Percentiles rank a stretch among this genome's conserved stretches.
These are phyloP conservation scores for Ciconia stormi DNA, from an alignment of 2,113 vertebrate genomes.

Conservation along the genomic window DNA sequence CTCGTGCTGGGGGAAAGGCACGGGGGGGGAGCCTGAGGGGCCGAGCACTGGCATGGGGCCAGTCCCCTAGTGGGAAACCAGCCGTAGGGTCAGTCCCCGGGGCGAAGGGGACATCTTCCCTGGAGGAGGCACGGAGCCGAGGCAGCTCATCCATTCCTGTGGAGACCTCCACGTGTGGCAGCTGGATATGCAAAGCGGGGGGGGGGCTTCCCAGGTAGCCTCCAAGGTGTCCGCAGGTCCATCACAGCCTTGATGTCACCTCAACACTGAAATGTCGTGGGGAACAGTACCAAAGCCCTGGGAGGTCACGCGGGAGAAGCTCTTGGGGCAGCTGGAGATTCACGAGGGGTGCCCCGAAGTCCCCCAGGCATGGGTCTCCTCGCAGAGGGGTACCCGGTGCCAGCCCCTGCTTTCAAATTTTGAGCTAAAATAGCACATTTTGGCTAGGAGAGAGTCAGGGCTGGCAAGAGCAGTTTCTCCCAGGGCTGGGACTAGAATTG, in stretches of 20 bases:
- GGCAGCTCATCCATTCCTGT: neutral
- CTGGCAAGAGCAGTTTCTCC: neutral
- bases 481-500: too few species aligned
- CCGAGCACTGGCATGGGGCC: neutral
- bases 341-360: rapidly evolving
- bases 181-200: rapidly evolving
- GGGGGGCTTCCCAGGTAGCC: neutral
- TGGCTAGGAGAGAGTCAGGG: neutral
- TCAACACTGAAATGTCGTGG: rapidly evolving
- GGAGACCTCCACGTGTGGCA: rapidly evolving
- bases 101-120: neutral
- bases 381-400: rapidly evolving
- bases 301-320: neutral
- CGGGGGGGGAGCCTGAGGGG: neutral
- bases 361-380: neutral
- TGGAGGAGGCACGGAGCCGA: neutral
- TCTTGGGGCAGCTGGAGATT: neutral
- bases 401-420: neutral
- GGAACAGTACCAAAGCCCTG: neutral
- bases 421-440: neutral
- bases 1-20: rapidly evolving
- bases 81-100: rapidly evolving
- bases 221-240: neutral
- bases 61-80: neutral
- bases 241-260: neutral